Conservation (phyloP, 2,797 vertebrate species). For the Rhodeus uyekii region DNA sequence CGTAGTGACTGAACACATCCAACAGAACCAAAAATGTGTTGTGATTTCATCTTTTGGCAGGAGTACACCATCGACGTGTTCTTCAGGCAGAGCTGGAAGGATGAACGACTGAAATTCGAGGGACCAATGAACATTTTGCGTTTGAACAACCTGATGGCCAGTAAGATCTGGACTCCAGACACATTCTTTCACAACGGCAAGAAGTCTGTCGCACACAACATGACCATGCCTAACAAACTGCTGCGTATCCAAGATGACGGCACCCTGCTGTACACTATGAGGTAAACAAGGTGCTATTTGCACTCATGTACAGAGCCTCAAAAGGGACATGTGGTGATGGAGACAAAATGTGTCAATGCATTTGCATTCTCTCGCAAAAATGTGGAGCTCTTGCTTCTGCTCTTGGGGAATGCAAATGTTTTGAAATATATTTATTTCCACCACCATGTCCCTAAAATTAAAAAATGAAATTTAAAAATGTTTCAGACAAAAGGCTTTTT, state of each 20-base stretch:
- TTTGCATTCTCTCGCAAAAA: background rate
- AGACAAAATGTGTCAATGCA: background rate
- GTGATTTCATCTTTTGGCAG: slow-evolving; percentile 68
- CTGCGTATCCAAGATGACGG: slow-evolving; percentile 95
- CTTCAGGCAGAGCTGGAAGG: slow-evolving; percentile 97
- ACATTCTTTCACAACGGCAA: slow-evolving; percentile 99
- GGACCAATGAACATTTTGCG: slow-evolving; percentile 97
- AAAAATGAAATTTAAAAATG: background rate
- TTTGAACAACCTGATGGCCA: slow-evolving; percentile 98
- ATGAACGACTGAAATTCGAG: slow-evolving; percentile 93
- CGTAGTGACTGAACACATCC: background rate
- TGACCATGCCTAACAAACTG: slow-evolving; percentile 99
- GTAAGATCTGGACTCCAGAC: slow-evolving; percentile 99
- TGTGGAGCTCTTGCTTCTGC: background rate
- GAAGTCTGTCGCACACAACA: slow-evolving; percentile 98
- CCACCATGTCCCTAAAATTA: background rate
- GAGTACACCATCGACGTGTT: slow-evolving; percentile 99
- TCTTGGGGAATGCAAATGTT: background rate
- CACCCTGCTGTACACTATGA: slow-evolving; percentile 88
- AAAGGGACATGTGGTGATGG: background rate
- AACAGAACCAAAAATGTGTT: background rate
- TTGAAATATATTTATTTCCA: background rate
- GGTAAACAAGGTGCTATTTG: slow-evolving; percentile 16
- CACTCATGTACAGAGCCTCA: background rate
- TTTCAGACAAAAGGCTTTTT: background rate